Evolutionary conservation across 2,888 invertebrate species (phyloP), one percentile per base, ranked within the genome.

Genomic region (Diaperis boleti): DNA sequence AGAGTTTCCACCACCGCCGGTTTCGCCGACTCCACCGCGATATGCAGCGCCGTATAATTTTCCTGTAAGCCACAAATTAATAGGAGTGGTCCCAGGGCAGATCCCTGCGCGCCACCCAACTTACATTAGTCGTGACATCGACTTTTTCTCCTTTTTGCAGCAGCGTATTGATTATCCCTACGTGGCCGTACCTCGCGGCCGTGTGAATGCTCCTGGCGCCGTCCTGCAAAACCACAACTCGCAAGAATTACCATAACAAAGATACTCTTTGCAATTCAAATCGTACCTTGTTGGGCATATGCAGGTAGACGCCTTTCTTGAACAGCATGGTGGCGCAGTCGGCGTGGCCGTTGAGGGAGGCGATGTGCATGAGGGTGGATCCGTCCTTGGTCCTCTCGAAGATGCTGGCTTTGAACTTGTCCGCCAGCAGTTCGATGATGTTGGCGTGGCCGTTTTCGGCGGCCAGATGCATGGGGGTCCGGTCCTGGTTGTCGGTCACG

Each of bases 271-370:
- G 26, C 57, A 35, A 47, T 26, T 52, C 13, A n/a, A 54, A 41
- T 42, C 61, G 61, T 68, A 88, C 91, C 87, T 98, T 99, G 82
- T 99, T 99, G 65, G 99, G 98, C 98, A 99, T 99, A 79, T 98
- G 96, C 14, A 99, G 87, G 70, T 98, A 98, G 29, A 99, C 98
- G 7, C 99, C 99, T 80, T 98, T 96, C 83, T 96, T 97, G 82
- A 99, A 94, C 65, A 99, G 91, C 89, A 97, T 96, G 85, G 96
- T 92, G 41, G 98, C 98, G 74, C 98, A 98, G 76, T 98, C 98
- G 0, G 98, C 96, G 81, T 98, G 98, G 0, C 99, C 98, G 78
- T 95, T 95, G 65, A 96, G 85, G 0, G 98, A 96, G 0, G 99
- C 98, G 66, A 99, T 96, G 81, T 99, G 99, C 94, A 99, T 96